Conservation (phyloP, 2,888 invertebrate species). For the Mesorhabditis belari region DNA sequence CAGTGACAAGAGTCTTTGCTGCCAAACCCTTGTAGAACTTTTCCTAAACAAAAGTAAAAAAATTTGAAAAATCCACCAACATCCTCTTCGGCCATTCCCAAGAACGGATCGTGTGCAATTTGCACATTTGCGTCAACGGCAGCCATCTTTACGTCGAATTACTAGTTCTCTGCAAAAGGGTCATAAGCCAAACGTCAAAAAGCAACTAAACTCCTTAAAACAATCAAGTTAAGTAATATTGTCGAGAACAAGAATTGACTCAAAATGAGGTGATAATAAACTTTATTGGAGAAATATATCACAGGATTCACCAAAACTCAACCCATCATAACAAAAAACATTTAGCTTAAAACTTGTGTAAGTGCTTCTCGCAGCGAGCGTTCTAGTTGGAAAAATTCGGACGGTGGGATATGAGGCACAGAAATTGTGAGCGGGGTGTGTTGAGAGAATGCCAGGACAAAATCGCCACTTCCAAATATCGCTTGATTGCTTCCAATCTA, state of each 20-base stretch:
- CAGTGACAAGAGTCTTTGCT: slow-evolving; percentile 21
- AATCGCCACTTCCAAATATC: slow-evolving; percentile 20
- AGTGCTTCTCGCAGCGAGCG: not conserved
- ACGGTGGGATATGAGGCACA: slow-evolving; percentile 30
- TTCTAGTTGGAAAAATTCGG: slow-evolving; percentile 30
- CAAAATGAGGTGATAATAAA: not conserved
- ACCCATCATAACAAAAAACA: not conserved
- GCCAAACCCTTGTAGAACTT: slow-evolving; percentile 15
- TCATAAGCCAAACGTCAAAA: no score
- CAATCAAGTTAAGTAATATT: not conserved
- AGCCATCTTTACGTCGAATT: no score
- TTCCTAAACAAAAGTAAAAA: slow-evolving; percentile 15
- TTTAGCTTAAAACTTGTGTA: not conserved
- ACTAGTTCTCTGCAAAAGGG: not conserved
- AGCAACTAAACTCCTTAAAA: no score
- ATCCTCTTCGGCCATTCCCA: slow-evolving; percentile 17
- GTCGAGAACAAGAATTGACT: not conserved
- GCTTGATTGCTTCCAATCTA: slow-evolving; percentile 8
- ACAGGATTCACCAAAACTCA: no score
- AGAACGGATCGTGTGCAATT: slow-evolving; percentile 9
- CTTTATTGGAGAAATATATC: not conserved
- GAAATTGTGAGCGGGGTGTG: slow-evolving; percentile 25
- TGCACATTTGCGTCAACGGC: not conserved
- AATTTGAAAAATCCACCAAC: slow-evolving; percentile 3
- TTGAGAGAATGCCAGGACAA: slow-evolving; percentile 26